phyloP scores from a whole-genome alignment of 2,797 vertebrate species.

The Lindbergichthys nudifrons region DNA sequence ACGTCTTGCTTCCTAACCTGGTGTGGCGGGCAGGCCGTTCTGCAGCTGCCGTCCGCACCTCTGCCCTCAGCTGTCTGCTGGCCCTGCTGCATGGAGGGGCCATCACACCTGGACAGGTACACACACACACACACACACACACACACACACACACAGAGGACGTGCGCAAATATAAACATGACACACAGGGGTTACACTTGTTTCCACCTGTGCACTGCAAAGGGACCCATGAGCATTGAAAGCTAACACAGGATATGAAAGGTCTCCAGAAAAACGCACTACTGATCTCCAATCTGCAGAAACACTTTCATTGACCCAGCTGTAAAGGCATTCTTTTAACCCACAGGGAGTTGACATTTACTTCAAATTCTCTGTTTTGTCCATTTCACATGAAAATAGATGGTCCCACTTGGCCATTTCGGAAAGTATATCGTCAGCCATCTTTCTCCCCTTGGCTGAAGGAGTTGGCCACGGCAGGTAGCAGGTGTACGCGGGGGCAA shows the following conservation, averaged over 20 bases:
- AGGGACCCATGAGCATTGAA: conserved; percentile 22
- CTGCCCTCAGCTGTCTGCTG: conserved; percentile 92
- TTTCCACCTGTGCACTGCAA: conserved; percentile 29
- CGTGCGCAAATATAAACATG: neutral
- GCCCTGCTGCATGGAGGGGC: conserved; percentile 87
- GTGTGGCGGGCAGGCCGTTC: conserved; percentile 93
- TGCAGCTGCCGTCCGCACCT: conserved; percentile 90
- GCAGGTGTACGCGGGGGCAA: conserved; percentile 75
- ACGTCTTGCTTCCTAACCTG: conserved; percentile 91
- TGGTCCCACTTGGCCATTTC: conserved; percentile 53
- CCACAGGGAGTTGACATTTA: conserved; percentile 51
- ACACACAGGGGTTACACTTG: conserved; percentile 11
- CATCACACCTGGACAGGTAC: conserved; percentile 88
- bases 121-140: conserved; percentile 1
- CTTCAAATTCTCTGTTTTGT: conserved; percentile 64
- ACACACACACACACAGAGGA: neutral
- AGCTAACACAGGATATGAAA: conserved; percentile 23
- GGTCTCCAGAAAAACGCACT: conserved; percentile 10
- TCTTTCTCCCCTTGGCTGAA: conserved; percentile 54
- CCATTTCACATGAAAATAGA: conserved; percentile 63
- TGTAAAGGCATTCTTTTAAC: conserved; percentile 52
- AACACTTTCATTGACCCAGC: conserved; percentile 54
- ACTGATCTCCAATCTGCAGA: conserved; percentile 44
- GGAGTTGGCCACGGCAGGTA: conserved; percentile 65
- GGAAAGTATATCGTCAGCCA: conserved; percentile 49